Evolutionary conservation across 2,113 vertebrate species (phyloP).

Genomic region (Saimiri boliviensis): DNA sequence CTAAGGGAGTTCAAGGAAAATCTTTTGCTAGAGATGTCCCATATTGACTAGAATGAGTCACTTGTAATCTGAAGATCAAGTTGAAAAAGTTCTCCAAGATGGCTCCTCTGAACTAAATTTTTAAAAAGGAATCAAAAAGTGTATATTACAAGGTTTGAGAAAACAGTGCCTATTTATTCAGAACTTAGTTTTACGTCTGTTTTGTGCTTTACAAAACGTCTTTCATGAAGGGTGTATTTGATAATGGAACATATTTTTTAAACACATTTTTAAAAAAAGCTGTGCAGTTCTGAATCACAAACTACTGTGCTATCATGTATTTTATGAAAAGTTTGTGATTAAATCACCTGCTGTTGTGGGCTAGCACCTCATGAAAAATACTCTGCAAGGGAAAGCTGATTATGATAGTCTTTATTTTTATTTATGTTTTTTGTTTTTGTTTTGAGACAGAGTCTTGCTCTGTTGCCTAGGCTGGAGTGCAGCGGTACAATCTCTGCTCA

Average conservation of each 20-base stretch:
- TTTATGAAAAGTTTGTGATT: not conserved
- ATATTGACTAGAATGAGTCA: constrained; percentile 13
- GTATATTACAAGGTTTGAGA: not conserved
- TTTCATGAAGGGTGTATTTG: constrained; percentile 2
- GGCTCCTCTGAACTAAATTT: not conserved
- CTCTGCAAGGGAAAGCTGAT: not conserved
- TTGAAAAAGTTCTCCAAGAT: not conserved
- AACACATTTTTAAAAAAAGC: too few species aligned
- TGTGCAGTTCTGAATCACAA: not conserved
- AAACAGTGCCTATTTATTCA: constrained; percentile 26
- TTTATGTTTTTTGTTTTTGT: too few species aligned
- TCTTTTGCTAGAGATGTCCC: constrained; percentile 26
- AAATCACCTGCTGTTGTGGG: not conserved
- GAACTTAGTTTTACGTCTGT: constrained; percentile 14
- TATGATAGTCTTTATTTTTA: not conserved
- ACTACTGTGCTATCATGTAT: not conserved
- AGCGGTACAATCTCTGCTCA: too few species aligned
- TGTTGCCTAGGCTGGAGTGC: too few species aligned
- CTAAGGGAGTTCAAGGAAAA: constrained; percentile 7
- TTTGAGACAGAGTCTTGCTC: too few species aligned
- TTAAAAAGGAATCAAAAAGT: constrained; percentile 20
- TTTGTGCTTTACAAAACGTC: not conserved
- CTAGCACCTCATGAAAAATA: not conserved
- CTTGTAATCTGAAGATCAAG: constrained; percentile 47
- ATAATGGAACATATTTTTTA: not conserved